Base-by-base conservation (phyloP, 2,888 invertebrate species). In the Lepidochitona cinerea region DNA sequence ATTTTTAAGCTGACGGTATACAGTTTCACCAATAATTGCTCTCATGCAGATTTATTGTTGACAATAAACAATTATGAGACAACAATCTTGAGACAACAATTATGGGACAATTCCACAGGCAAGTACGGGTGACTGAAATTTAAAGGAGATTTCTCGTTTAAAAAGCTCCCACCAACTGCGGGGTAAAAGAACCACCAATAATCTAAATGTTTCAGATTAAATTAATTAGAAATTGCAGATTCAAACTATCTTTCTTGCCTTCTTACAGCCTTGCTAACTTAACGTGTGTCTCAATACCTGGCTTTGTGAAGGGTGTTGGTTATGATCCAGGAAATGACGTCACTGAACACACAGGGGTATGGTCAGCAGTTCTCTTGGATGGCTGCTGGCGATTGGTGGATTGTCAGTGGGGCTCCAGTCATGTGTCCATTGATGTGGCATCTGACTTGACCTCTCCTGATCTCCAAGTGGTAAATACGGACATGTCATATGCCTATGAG, bases 331-430 rank as follows among this genome's bases (percentile, higher is more conserved):
- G 59, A 4, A 26, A 59, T 14, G 59, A 29, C 14, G 23, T 59
- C 4, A 29, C 23, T 4, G 59, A 59, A 4, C 59, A 59, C 12
- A 14, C 14, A 14, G 59, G 59, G 14, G 32, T 29, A 18, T 59
- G 59, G 59, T 59, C 59, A 71, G 83, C 81, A 18, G 80, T 83
- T 14, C 74, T 78, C 54, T 73, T 83, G 14, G 80, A 82, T 36
- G 79, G 77, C 18, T 80, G 81, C 72, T 83, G 83, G 83, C 81
- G 81, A 71, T 71, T 80, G 18, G 77, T 83, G 12, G 83, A 83
- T 65, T 74, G 77, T 9, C 82, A 83, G 69, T 82, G 83, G 83
- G 83, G 74, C 18, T 59, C 59, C 4, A 59, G 59, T 59, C 59
- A 59, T 32, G 26, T 59, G 26, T 49, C 49, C 3, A 7, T 49